Evolutionary conservation across 2,888 invertebrate genomes (phyloP).

Genomic region (Papilio elwesi): DNA sequence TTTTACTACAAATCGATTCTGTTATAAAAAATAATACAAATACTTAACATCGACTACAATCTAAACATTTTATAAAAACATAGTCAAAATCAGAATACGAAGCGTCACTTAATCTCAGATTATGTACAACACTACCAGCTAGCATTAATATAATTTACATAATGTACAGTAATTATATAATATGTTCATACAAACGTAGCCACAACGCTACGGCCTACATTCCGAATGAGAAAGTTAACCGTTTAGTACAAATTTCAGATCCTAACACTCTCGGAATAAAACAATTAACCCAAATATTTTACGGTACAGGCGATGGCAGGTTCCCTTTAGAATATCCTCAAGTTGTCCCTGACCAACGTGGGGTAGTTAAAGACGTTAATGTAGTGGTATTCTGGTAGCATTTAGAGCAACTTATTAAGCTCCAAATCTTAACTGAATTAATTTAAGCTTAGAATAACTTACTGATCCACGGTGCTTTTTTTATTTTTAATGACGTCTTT

Average conservation of each 20-base stretch:
- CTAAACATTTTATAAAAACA: slow-evolving; percentile 65
- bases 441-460: too few species aligned
- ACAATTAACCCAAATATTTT: background rate
- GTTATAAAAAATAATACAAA: slow-evolving; percentile 57
- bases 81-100: slow-evolving; percentile 67
- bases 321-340: slow-evolving; percentile 13
- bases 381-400: too few species aligned
- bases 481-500: too few species aligned
- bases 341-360: too few species aligned
- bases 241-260: slow-evolving; percentile 60
- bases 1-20: slow-evolving; percentile 65
- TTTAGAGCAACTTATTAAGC: too few species aligned
- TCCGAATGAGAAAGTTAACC: slow-evolving; percentile 54
- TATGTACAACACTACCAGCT: slow-evolving; percentile 67
- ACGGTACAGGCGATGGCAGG: background rate
- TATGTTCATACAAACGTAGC: slow-evolving; percentile 50
- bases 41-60: slow-evolving; percentile 68
- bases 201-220: slow-evolving; percentile 31
- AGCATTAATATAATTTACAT: slow-evolving; percentile 71
- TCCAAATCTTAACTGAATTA: too few species aligned
- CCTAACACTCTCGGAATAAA: slow-evolving; percentile 47
- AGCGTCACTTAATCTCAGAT: slow-evolving; percentile 69
- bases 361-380: too few species aligned
- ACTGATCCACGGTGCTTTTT: too few species aligned
- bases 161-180: slow-evolving; percentile 65